A percentile compares a stretch with the other conserved stretches of the same genome.
These are phyloP conservation scores for Microplitis deprimator DNA, from an alignment of 2,888 invertebrate genomes.

Conservation along the genomic window DNA sequence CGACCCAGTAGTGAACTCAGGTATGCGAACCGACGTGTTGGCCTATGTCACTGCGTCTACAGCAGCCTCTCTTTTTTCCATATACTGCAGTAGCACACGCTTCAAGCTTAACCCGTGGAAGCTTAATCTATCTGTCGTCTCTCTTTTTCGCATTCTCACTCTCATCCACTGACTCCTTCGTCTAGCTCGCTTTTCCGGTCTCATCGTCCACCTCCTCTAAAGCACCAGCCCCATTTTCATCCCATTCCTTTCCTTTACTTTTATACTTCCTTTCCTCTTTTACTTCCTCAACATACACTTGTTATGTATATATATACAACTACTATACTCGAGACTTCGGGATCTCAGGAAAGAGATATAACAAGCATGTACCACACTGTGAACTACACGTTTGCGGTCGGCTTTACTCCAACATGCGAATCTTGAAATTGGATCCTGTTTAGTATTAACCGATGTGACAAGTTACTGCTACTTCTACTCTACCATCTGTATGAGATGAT, in stretches of 20 bases:
- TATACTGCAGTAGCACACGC: neutral
- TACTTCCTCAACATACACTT: neutral
- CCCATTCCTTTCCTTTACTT: neutral
- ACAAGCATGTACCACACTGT: conserved; percentile 14
- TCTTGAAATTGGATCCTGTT: conserved; percentile 50
- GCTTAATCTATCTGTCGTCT: conserved; percentile 18
- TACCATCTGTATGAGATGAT: conserved; percentile 18
- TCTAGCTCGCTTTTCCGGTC: neutral
- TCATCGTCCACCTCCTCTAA: neutral
- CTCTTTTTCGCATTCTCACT: neutral
- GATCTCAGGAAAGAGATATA: conserved; percentile 8
- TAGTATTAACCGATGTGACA: conserved; percentile 46
- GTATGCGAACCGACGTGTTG: conserved; percentile 44
- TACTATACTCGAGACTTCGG: neutral
- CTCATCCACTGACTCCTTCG: conserved; percentile 1
- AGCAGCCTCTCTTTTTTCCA: conserved; percentile 9
- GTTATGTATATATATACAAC: neutral
- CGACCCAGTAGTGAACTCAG: conserved; percentile 53
- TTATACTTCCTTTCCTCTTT: neutral
- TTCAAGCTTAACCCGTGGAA: conserved; percentile 3
- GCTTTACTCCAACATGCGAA: conserved; percentile 38
- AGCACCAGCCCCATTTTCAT: neutral
- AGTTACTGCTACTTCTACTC: conserved; percentile 41
- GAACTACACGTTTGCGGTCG: conserved; percentile 26
- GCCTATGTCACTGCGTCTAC: neutral